Percentiles rank a stretch among this genome's conserved stretches.
phyloP scores from a whole-genome alignment of 1,140 invertebrate species.

The Mylabris phalerata region DNA sequence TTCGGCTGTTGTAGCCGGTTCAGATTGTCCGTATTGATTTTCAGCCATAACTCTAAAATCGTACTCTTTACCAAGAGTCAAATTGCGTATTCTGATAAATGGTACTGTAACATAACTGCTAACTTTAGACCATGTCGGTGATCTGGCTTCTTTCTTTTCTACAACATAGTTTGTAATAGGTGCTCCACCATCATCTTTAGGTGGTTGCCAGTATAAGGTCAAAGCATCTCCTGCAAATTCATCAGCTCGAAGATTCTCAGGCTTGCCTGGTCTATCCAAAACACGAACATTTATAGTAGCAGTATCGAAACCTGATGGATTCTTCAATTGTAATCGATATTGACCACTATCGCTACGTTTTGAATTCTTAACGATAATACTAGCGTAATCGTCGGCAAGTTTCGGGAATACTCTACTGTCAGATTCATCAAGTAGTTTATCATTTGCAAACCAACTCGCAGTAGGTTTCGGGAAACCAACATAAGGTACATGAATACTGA shows the following conservation, averaged over 20 bases:
- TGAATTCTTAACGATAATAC: slow-evolving; percentile 87
- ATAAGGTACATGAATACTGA: slow-evolving; percentile 93
- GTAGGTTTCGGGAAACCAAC: slow-evolving; percentile 91
- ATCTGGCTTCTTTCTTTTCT: slow-evolving; percentile 82
- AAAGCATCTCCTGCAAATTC: slow-evolving; percentile 94
- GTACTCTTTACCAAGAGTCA: slow-evolving; percentile 85
- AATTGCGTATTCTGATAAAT: slow-evolving; percentile 82
- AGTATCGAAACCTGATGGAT: slow-evolving; percentile 90
- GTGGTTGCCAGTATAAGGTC: slow-evolving; percentile 92
- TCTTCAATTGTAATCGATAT: slow-evolving; percentile 88
- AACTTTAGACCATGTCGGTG: slow-evolving; percentile 80
- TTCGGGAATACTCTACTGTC: slow-evolving; percentile 76
- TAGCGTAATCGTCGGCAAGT: slow-evolving; percentile 80
- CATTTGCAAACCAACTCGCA: slow-evolving; percentile 85
- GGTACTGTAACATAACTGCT: slow-evolving; percentile 87
- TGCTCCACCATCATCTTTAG: slow-evolving; percentile 91
- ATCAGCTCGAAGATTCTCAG: slow-evolving; percentile 79
- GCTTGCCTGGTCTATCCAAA: slow-evolving; percentile 81
- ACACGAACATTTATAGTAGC: slow-evolving; percentile 91
- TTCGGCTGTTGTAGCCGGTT: slow-evolving; percentile 80
- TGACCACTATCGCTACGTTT: slow-evolving; percentile 85
- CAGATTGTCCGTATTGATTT: slow-evolving; percentile 92
- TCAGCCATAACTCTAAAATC: slow-evolving; percentile 98
- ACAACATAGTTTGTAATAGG: slow-evolving; percentile 95
- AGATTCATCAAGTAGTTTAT: slow-evolving; percentile 65